Evolutionary conservation across 2,797 vertebrate species (phyloP).

Genomic region (Glyptemys insculpta): DNA sequence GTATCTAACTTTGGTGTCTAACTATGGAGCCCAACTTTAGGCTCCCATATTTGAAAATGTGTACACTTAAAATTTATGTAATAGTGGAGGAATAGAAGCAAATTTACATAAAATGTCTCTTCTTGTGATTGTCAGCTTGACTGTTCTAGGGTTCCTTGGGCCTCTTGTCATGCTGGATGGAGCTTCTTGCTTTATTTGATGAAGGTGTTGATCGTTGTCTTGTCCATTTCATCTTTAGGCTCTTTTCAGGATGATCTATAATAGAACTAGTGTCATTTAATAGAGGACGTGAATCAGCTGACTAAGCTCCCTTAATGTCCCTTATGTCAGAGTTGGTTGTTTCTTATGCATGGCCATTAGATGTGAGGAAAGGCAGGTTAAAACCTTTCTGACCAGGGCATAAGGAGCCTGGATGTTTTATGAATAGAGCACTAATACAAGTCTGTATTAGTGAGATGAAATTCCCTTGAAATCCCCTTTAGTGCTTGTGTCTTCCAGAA

Average conservation of each 20-base stretch:
- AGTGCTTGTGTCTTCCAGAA: slow-evolving; percentile 12
- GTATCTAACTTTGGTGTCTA: background rate
- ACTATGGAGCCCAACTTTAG: background rate
- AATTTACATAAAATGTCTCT: background rate
- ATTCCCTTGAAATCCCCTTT: background rate
- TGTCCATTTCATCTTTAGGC: accelerated
- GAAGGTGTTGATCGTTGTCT: background rate
- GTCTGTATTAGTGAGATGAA: slow-evolving; percentile 25
- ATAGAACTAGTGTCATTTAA: background rate
- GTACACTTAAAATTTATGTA: background rate
- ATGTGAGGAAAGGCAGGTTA: background rate
- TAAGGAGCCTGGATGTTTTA: background rate
- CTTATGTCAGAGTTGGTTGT: background rate
- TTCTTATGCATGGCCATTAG: background rate
- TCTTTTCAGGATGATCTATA: background rate
- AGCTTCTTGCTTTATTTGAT: background rate
- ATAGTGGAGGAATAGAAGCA: background rate
- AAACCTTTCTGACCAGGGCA: background rate
- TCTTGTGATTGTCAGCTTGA: background rate
- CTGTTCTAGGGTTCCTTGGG: background rate
- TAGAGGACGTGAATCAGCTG: background rate
- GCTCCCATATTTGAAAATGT: background rate
- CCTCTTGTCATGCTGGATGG: background rate
- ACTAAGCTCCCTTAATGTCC: background rate
- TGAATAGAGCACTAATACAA: background rate